phyloP scores from a whole-genome alignment of 2,797 vertebrate genomes.

The Esox masquinongy region DNA sequence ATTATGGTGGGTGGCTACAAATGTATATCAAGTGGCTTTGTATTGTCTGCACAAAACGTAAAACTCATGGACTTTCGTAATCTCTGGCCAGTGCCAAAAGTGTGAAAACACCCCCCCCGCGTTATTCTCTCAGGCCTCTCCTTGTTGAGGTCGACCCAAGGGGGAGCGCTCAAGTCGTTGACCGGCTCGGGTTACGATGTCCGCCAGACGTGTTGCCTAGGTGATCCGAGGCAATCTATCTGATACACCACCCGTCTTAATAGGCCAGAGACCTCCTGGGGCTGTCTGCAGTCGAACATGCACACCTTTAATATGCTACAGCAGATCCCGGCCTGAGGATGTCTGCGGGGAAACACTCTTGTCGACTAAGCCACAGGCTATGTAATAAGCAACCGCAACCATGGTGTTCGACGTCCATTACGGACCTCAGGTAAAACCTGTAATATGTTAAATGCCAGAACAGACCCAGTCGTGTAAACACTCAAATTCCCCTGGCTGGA shows the following conservation, averaged over 20 bases:
- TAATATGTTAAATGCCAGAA: not conserved
- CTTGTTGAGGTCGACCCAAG: not conserved
- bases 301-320: not conserved
- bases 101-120: not conserved
- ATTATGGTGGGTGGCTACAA: too few relatives aligned
- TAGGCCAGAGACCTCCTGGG: not conserved
- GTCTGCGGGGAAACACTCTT: not conserved
- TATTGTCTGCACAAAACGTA: too few relatives aligned
- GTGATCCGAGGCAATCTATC: not conserved
- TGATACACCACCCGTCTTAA: not conserved
- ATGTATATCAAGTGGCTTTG: too few relatives aligned
- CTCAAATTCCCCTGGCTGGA: not conserved
- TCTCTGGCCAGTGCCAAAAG: not conserved
- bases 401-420: not conserved
- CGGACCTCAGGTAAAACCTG: not conserved
- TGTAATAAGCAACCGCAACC: not conserved
- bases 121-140: not conserved
- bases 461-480: not conserved
- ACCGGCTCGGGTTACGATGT: not conserved
- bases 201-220: not conserved
- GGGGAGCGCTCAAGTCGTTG: not conserved
- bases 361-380: not conserved
- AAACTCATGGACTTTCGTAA: too few relatives aligned
- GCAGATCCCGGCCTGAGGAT: not conserved
- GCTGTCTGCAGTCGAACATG: not conserved